Base-by-base conservation (phyloP, 2,888 invertebrate species). In the Hyalella azteca region DNA sequence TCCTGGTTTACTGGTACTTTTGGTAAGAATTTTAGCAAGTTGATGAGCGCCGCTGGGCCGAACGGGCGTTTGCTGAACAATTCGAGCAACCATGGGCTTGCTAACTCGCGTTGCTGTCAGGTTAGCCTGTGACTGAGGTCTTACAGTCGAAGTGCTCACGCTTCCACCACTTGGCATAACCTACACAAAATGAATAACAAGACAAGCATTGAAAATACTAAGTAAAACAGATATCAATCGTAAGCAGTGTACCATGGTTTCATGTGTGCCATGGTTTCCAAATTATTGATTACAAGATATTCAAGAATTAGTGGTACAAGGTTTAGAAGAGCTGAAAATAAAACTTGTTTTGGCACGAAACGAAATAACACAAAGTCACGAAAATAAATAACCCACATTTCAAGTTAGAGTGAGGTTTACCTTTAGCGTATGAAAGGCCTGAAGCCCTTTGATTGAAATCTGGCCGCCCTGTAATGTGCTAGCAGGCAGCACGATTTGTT, bases 371-470 rank as follows among this genome's bases (percentile, higher is more conserved):
- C 3, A 1, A 26, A 54, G 26, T 54, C 48, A 78, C 78, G 7
- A 78, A 76, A 26, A n/a, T n/a, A n/a, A n/a, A n/a, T n/a, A n/a
- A n/a, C n/a, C n/a, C n/a, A n/a, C n/a, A n/a, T n/a, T n/a, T n/a
- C n/a, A n/a, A n/a, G n/a, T n/a, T n/a, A n/a, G n/a, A n/a, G n/a
- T n/a, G n/a, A n/a, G n/a, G n/a, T 76, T 82, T 39, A 83, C 83
- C 73, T 83, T 83, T n/a, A 83, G 54, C 22, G 83, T 81, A n/a
- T 83, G 83, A 73, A 83, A 83, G 29, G 81, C 81, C 73, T 83
- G 83, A 9, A 83, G 59, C 2, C 83, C 79, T 66, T 83, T 83
- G 19, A 82, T 54, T 29, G 81, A 81, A 7, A 83, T 66, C 2
- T 81, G 81, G 26, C 79, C 79, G 5, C 81, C 81, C 73, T 81